Evolutionary conservation across 1,140 invertebrate genomes (phyloP).

Genomic region (Reticulitermes speratus): DNA sequence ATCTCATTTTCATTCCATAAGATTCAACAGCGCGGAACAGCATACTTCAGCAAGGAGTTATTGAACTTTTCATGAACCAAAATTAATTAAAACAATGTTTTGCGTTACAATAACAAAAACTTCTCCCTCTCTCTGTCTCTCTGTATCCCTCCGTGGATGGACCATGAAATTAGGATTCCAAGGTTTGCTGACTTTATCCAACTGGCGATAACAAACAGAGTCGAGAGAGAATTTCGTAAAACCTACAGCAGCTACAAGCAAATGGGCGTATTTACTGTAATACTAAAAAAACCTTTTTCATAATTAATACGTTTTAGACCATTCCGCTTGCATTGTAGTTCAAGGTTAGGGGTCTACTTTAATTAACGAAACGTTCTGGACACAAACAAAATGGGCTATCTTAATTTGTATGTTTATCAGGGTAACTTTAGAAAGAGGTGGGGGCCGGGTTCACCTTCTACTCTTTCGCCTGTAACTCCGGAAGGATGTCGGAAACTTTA

Average conservation of each 20-base stretch:
- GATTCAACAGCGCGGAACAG: not conserved
- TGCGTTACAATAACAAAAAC: not conserved
- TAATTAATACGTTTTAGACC: not conserved
- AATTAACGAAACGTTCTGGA: no score
- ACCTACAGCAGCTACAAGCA: not conserved
- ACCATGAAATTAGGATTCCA: not conserved
- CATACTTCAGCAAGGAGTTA: not conserved
- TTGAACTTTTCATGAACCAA: not conserved
- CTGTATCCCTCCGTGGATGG: not conserved
- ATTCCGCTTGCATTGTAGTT: no score
- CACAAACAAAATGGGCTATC: no score
- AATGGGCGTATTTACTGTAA: not conserved
- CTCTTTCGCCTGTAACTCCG: no score
- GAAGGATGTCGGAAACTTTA: no score
- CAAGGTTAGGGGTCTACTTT: no score
- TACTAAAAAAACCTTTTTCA: not conserved
- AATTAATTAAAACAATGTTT: not conserved
- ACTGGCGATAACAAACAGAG: not conserved
- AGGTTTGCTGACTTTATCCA: not conserved
- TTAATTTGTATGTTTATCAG: no score
- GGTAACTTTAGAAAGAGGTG: no score
- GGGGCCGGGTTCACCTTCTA: no score
- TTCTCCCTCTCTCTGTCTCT: not conserved
- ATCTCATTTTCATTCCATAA: not conserved
- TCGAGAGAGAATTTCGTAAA: not conserved